Evolutionary conservation across 2,113 vertebrate genomes (phyloP).

Genomic region (cattle (Bos taurus)): ARS-UCD2.0 NC_037329.1:13930001-13930500

Average conservation of each 20-base stretch:
- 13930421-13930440: background rate
- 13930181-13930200: background rate
- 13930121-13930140: background rate
- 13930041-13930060: background rate
- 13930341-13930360: background rate
- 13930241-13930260: background rate
- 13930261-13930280: background rate
- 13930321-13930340: background rate
- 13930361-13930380: background rate
- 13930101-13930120: background rate
- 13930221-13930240: background rate
- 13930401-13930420: background rate
- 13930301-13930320: background rate
- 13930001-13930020: background rate
- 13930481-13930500: background rate
- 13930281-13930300: background rate
- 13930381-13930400: background rate
- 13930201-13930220: background rate
- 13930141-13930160: background rate
- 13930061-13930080: background rate
- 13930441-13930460: background rate
- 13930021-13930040: background rate
- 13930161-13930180: background rate
- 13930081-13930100: background rate
- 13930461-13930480: background rate